Evolutionary conservation across 2,888 invertebrate genomes (phyloP), one percentile per base, ranked within the genome.

Genomic region (Hylaea fasciaria): DNA sequence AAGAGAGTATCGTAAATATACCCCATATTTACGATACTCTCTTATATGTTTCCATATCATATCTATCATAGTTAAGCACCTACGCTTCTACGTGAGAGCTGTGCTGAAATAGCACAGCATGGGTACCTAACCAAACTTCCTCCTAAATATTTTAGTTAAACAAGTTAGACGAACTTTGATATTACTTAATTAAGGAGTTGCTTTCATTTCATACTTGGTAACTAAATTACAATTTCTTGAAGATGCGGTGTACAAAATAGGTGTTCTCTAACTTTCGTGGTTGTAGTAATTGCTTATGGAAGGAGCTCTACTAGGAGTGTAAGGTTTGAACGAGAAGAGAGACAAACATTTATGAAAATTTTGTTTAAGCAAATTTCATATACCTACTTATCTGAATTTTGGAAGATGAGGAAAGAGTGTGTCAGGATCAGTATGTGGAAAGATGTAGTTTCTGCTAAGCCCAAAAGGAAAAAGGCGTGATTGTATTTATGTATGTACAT

Each of bases 111-210:
- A 47, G 58, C 54, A 54, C 48, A 62, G 64, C 57, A 69, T 68
- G 63, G 52, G 47, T 35, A 39, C 63, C 54, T 51, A 57, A 56
- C 43, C 69, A 72, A 76, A 65, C 57, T 73, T 74, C 66, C 67
- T 58, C 66, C 65, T 66, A 70, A 72, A 78, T 73, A 68, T 70
- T 72, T 76, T 69, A 72, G 70, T 72, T 68, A 64, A 73, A 71
- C 68, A 71, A 71, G 61, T 71, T 70, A 59, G 57, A 52, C 69
- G 72, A 73, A 78, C 72, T 76, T 73, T 64, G 66, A 65, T 69
- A 69, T 72, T 73, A 74, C 71, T 69, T 68, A 68, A 71, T 72
- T 72, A 71, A 66, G 71, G 63, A 71, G 64, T 53, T 65, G 59
- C 64, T 57, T 67, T 62, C 55, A 64, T 67, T 65, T 65, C 64